Base-by-base conservation (phyloP, 2,113 vertebrate genomes). In the Zosterops pallidus region DNA sequence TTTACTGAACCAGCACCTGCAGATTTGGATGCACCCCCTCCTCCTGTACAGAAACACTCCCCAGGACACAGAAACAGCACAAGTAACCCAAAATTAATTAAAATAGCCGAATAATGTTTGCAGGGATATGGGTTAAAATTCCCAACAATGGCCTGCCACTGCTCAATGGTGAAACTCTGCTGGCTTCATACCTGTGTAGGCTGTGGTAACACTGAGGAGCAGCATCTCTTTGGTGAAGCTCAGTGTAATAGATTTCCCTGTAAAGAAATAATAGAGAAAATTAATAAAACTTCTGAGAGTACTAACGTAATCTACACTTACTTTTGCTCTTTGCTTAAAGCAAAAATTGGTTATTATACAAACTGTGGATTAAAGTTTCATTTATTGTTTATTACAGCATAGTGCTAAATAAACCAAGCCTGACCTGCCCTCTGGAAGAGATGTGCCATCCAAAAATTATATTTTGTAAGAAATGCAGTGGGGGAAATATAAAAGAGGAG, bases 151-250 rank as follows among this genome's bases (percentile, higher is more conserved):
- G 31, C 71, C 49, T 70, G 37, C 15, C 35, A 12, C 21, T 67
- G 23, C 22, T n/a, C 41, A 35, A 5, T 5, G 5, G 47, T 64
- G 35, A 46, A 6, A 67, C 22, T 42, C n/a, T 49, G 28, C 18
- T 74, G 60, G 35, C 9, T 72, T 41, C 60, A 5, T 97, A 99
- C 99, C 99, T 98, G 99, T 99, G 91, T 99, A 99, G 22, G 98
- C 99, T 29, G 99, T 99, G 31, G 98, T 98, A 19, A 98, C 5
- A 57, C 99, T 99, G 33, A 99, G 98, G 28, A 99, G 98, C 81
- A 99, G 93, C 98, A 99, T 99, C 94, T 99, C 98, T 85, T 98
- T 99, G 90, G 99, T 99, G 88, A 98, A 93, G 28, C 98, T 98
- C 47, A 99, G 88, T 89, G 98, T 98, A 75, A 99, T 97, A 8